Evolutionary conservation across 2,797 vertebrate species (phyloP).

Genomic region (Odontamblyopus rebecca): DNA sequence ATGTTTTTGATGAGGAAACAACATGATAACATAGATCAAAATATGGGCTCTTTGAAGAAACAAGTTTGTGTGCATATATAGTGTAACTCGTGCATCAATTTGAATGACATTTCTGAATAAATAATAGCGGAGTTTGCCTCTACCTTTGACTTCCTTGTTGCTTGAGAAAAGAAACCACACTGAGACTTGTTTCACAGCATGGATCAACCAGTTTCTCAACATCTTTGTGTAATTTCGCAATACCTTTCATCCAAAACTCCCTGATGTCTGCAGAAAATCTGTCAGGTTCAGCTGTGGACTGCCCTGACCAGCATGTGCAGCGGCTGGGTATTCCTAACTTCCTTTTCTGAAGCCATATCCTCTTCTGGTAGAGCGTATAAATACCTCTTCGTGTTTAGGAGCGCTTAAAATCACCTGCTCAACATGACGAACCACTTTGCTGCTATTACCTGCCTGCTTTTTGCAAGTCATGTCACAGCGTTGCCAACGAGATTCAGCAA

Average conservation of each 20-base stretch:
- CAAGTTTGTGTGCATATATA: too few relatives aligned
- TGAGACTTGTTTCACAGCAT: conserved; percentile 29
- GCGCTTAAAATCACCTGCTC: not conserved
- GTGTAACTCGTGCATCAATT: not conserved
- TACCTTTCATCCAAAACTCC: conserved; percentile 45
- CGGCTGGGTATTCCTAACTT: conserved; percentile 63
- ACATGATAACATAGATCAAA: too few relatives aligned
- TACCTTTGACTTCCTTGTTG: not conserved
- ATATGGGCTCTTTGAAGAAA: too few relatives aligned
- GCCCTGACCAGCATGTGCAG: conserved; percentile 17
- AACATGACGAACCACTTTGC: conserved; percentile 33
- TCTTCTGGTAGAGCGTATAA: conserved; percentile 14
- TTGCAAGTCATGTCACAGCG: conserved; percentile 27
- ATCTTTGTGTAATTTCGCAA: not conserved
- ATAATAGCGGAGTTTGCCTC: not conserved
- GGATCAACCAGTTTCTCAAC: not conserved
- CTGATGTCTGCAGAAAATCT: conserved; percentile 23
- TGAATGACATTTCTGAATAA: not conserved
- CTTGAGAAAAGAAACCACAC: not conserved
- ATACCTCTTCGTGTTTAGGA: conserved; percentile 8
- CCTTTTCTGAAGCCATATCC: conserved; percentile 51
- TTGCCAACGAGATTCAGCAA: conserved; percentile 20
- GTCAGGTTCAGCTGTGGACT: conserved; percentile 39
- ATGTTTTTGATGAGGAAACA: too few relatives aligned
- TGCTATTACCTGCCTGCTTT: conserved; percentile 23